Evolutionary conservation across 2,797 vertebrate species (phyloP).

Genomic region (Sebastes itinus): DNA sequence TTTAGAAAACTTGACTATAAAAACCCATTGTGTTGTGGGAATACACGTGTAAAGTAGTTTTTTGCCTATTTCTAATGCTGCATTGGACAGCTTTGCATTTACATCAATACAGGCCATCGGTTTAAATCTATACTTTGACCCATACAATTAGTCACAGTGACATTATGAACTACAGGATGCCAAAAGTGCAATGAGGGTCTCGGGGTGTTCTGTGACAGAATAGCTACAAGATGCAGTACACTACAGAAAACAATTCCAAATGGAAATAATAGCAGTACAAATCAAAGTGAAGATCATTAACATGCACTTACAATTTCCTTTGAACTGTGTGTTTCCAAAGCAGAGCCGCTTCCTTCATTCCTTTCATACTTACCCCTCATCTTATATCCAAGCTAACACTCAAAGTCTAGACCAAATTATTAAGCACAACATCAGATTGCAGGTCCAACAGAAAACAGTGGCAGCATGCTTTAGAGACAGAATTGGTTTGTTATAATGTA

Average conservation of each 20-base stretch:
- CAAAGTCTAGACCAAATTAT: constrained; percentile 28
- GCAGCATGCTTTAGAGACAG: constrained; percentile 61
- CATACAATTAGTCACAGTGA: constrained; percentile 10
- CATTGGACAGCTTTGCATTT: constrained; percentile 9
- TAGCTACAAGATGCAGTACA: constrained; percentile 21
- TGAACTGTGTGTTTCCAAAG: constrained; percentile 50
- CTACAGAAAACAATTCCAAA: constrained; percentile 16
- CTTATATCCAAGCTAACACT: constrained; percentile 43
- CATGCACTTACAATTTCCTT: constrained; percentile 69
- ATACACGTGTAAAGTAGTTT: not conserved
- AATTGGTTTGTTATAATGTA: not conserved
- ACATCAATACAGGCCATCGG: constrained; percentile 8
- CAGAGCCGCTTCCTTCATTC: constrained; percentile 49
- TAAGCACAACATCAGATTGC: constrained; percentile 57
- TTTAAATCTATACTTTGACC: constrained; percentile 23
- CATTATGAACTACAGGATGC: not conserved
- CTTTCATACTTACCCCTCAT: constrained; percentile 60
- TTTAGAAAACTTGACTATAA: not conserved
- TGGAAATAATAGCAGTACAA: constrained; percentile 8
- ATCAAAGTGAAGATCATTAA: constrained; percentile 32
- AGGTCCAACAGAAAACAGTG: constrained; percentile 75
- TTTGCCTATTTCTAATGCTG: not conserved
- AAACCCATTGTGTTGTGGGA: not conserved
- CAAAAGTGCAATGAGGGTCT: constrained; percentile 62
- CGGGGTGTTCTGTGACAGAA: constrained; percentile 69